These are phyloP conservation scores for Tetramorium alpestre DNA, from an alignment of 1,140 invertebrate species.

Conservation along the genomic window DNA sequence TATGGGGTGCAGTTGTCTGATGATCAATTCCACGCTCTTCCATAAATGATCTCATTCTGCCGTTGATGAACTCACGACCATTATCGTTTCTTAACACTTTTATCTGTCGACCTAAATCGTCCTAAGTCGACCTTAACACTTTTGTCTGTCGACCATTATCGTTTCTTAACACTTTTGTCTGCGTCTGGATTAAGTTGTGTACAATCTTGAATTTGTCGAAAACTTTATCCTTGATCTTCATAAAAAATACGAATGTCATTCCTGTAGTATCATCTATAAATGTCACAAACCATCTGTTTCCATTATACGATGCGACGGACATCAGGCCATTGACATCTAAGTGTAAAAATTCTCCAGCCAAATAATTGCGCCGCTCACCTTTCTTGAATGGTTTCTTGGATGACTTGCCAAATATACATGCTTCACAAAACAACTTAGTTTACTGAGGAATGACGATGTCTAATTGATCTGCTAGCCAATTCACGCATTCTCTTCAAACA, in stretches of 20 bases:
- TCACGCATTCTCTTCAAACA: background rate
- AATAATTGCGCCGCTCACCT: background rate
- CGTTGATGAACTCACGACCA: background rate
- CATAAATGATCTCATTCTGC: background rate
- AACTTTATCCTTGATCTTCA: background rate
- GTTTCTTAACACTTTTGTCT: background rate
- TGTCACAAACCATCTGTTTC: background rate
- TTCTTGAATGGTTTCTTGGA: background rate
- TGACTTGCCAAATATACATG: background rate
- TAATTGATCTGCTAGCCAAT: background rate
- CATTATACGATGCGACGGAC: background rate
- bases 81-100: background rate
- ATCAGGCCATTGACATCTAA: background rate
- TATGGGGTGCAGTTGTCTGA: background rate
- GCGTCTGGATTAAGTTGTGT: background rate
- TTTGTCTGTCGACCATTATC: background rate
- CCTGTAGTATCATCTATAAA: background rate
- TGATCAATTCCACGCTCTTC: background rate
- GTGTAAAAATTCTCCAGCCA: background rate
- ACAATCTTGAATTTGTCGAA: background rate
- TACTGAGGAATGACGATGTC: background rate
- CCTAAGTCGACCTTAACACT: too few species aligned
- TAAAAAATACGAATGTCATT: background rate
- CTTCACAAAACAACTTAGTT: background rate
- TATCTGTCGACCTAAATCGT: background rate